Evolutionary conservation across 2,888 invertebrate species (phyloP).

Genomic region (Cheilosia scutellata): DNA sequence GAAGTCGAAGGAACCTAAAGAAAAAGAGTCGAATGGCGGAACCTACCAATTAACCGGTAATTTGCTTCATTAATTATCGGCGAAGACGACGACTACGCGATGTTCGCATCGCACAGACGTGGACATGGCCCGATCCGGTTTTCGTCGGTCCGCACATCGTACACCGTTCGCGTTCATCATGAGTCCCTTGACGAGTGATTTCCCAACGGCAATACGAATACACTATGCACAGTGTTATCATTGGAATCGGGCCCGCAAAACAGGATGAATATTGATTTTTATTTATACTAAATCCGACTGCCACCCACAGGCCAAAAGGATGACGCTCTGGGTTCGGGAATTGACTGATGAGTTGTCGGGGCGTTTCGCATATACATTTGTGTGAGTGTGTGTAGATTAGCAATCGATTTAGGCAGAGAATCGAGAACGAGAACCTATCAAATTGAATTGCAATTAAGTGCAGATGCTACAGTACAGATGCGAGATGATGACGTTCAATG

Average conservation of each 20-base stretch:
- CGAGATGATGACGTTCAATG: conserved; percentile 61
- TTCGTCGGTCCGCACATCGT: conserved; percentile 11
- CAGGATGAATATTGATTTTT: conserved; percentile 73
- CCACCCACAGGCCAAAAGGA: conserved; percentile 20
- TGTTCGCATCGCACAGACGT: conserved; percentile 10
- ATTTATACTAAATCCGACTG: conserved; percentile 22
- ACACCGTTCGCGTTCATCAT: conserved; percentile 23
- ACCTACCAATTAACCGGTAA: conserved; percentile 76
- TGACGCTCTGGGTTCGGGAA: conserved; percentile 1
- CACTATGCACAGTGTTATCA: conserved; percentile 28
- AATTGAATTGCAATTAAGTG: conserved; percentile 73
- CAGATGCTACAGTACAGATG: conserved; percentile 65
- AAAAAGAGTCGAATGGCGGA: conserved; percentile 72
- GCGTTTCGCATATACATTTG: neutral
- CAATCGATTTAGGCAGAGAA: conserved; percentile 47
- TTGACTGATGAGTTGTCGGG: conserved; percentile 8
- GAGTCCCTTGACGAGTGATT: conserved; percentile 54
- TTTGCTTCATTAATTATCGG: conserved; percentile 76
- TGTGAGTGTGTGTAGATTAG: conserved; percentile 41
- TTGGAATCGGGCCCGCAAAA: conserved; percentile 56
- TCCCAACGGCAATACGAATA: conserved; percentile 31
- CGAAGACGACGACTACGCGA: conserved; percentile 36
- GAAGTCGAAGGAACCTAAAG: neutral
- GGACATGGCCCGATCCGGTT: conserved; percentile 47
- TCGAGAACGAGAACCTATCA: conserved; percentile 46